Percentiles rank a stretch among this genome's conserved stretches.
Evolutionary conservation across 2,888 invertebrate genomes (phyloP).

Genomic region (Meiosimyza decipiens): DNA sequence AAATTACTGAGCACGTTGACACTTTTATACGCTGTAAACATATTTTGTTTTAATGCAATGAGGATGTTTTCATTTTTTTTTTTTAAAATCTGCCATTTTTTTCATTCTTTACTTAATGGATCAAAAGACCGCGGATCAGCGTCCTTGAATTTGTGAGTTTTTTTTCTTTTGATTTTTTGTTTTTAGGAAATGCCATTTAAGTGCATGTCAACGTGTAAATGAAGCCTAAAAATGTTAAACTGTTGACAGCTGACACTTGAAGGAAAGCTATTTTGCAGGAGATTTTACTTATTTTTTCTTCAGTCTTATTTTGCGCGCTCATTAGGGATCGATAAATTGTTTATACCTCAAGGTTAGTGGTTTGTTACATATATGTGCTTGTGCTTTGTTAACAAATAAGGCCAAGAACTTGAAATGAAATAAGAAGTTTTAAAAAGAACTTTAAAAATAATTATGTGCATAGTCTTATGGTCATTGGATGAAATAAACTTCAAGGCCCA

Average conservation of each 20-base stretch:
- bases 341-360: slow-evolving; percentile 16
- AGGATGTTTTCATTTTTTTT: background rate
- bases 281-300: background rate
- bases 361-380: background rate
- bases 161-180: background rate
- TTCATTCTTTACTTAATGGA: slow-evolving; percentile 16
- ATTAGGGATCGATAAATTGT: background rate
- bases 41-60: slow-evolving; percentile 17
- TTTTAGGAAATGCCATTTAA: slow-evolving; percentile 15
- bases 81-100: background rate
- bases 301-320: background rate
- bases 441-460: no score
- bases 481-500: no score
- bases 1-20: slow-evolving; percentile 30
- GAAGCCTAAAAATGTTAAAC: slow-evolving; percentile 26
- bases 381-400: no score
- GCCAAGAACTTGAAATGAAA: no score
- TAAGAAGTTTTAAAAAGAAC: no score
- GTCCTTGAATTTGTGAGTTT: background rate
- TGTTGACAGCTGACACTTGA: slow-evolving; percentile 29
- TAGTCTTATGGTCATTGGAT: no score
- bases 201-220: slow-evolving; percentile 27
- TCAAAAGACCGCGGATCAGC: background rate
- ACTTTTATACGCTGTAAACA: slow-evolving; percentile 35
- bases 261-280: background rate